Evolutionary conservation across 2,797 vertebrate species (phyloP).

Genomic region (Molossus alvarezi): DNA sequence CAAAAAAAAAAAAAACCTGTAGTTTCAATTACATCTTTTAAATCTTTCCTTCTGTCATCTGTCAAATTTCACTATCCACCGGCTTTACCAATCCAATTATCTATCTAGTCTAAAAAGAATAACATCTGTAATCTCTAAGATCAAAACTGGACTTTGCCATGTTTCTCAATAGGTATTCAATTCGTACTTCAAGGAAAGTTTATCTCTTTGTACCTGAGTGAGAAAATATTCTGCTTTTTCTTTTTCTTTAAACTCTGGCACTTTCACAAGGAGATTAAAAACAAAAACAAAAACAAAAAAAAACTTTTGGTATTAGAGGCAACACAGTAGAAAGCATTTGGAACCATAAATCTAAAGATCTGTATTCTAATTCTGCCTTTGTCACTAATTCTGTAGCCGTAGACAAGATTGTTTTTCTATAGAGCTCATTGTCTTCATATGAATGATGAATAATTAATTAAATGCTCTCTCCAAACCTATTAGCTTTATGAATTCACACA

Average conservation of each 20-base stretch:
- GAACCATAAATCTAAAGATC: neutral
- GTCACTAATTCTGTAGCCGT: neutral
- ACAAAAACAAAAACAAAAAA: neutral
- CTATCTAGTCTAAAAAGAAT: constrained; percentile 38
- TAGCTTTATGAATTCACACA: neutral
- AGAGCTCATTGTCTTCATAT: neutral
- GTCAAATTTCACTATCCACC: constrained; percentile 31
- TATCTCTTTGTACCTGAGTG: neutral
- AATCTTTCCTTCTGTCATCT: constrained; percentile 21
- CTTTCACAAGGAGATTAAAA: neutral
- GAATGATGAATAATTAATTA: constrained; percentile 19
- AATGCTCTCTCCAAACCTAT: neutral
- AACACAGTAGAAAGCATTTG: neutral
- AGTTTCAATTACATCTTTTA: constrained; percentile 55
- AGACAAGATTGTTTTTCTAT: neutral
- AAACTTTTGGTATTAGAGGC: neutral
- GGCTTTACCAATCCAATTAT: constrained; percentile 37
- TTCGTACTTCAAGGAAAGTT: neutral
- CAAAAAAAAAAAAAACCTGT: neutral
- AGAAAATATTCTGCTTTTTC: constrained; percentile 46
- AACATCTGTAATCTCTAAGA: constrained; percentile 23
- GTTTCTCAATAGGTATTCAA: neutral
- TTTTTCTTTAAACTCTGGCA: neutral
- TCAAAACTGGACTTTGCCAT: neutral
- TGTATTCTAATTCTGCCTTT: neutral